Evolutionary conservation across 53 echinoderm and acorn worm species (phyloP), one percentile per base, ranked within the genome.

Genomic region (Holothuria scabra): DNA sequence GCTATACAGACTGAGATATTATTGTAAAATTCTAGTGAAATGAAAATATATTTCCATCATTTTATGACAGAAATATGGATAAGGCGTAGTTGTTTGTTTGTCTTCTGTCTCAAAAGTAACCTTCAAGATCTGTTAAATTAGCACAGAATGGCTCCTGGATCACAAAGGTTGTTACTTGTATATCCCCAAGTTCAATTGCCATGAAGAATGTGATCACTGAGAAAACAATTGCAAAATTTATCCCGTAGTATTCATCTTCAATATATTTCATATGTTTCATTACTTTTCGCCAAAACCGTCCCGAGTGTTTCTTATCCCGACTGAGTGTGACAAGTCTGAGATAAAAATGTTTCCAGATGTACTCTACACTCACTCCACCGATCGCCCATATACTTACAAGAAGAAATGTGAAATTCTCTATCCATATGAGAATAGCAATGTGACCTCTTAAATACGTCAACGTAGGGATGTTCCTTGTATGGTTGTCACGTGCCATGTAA

Each of bases 401-500:
- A 20, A 89, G 67, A 52, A 91, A 89, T 80, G 86, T 66, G 14
- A 85, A 3, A 62, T 86, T 85, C 63, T 94, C 91, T 21, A 85
- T 76, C 83, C 89, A 85, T 49, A 94, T 89, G 46, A 94, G 74
- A 30, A 87, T 33, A 80, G 84, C 74, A 59, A 94, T 81, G 28
- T 82, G 57, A 83, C 8, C 23, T 25, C 22, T 4, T 34, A 25
- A 57, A n/a, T 21, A 78, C 20, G 19, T 19, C 3, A 6, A n/a
- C 12, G 30, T 18, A 6, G 22, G 44, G 7, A 41, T 8, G 2
- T 41, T 8, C 6, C 6, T 35, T 41, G 41, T 8, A 41, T 41
- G 41, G 2, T 48, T 60, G 9, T 60, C 82, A 44, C 85, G 83
- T 41, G 68, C 81, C 28, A 83, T 12, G 18, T 85, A 30, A 72